Evolutionary conservation across 2,113 vertebrate species (phyloP).

Genomic region (Scomber colias): DNA sequence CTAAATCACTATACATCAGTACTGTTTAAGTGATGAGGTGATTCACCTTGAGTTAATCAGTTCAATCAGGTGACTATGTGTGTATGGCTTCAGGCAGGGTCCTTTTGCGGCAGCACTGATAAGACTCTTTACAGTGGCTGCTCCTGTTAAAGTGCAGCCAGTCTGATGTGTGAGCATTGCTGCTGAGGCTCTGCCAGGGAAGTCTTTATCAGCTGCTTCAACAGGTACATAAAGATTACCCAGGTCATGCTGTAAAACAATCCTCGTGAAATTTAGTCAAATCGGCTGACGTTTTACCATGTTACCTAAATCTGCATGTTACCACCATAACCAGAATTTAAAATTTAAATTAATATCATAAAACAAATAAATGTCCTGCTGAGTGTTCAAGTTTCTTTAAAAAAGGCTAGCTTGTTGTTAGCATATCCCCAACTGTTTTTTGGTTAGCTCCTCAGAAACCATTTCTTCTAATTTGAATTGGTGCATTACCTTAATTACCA

Average conservation of each 20-base stretch:
- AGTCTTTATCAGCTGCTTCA: conserved; percentile 24
- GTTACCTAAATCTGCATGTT: no score
- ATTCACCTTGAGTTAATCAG: background rate
- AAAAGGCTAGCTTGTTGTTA: no score
- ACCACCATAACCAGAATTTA: no score
- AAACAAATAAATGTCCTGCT: no score
- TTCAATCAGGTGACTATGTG: background rate
- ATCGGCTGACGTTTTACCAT: background rate
- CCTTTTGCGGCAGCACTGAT: conserved; percentile 17
- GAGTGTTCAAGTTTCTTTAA: no score
- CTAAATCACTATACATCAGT: no score
- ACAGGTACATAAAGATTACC: conserved; percentile 10
- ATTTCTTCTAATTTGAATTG: no score
- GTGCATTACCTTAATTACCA: no score
- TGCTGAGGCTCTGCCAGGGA: conserved; percentile 17
- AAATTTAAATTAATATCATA: no score
- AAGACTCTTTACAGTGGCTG: conserved; percentile 15
- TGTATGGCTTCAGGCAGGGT: background rate
- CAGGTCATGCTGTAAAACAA: background rate
- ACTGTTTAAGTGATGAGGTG: no score
- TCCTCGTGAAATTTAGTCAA: background rate
- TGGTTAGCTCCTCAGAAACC: no score
- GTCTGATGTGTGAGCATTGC: conserved; percentile 29
- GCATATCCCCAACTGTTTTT: no score
- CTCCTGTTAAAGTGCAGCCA: conserved; percentile 19